Evolutionary conservation across 2,888 invertebrate genomes (phyloP), one percentile per base, ranked within the genome.

Genomic region (Cheiracanthium punctorium): DNA sequence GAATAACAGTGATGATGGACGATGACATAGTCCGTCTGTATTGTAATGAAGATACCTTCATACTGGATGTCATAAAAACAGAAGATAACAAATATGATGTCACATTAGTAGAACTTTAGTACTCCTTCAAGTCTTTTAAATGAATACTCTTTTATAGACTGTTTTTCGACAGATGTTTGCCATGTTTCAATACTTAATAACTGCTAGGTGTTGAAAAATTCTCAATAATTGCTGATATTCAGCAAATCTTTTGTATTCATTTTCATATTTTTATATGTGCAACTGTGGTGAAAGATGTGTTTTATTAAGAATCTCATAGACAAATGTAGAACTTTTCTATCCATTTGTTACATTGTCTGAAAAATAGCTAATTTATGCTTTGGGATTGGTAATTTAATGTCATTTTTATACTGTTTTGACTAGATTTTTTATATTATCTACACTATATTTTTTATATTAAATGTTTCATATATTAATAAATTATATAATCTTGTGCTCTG

Each of bases 1-100:
- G 98, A 94, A 97, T 98, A 94, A 96, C 97, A 93, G 98, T 98
- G 94, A 98, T 98, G 95, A 97, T 99, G 96, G 99, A 99, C 93
- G 98, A 99, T 92, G 98, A 99, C 92, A 98, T 99, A 96, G 94
- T 99, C 91, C 96, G 96, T 90, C 97, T 97, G 93, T 99, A 99
- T 93, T 98, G 97, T 93, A 98, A 99, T 93, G 98, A 99, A 93
- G 98, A 98, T 92, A 94, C 97, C 90, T 90, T 92, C 70, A 93
- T 97, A 91, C 93, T 98, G 91, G 97, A 98, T 92, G 96, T 98
- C 91, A 95, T 96, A 92, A 95, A 95, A 89, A 92, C 91, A 37
- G 90, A 93, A 33, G 93, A 93, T 71, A 91, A 92, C n/a, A 93
- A 93, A 32, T 92, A 91, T 89, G 93, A 93, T 89, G 91, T 93